Evolutionary conservation across 2,113 vertebrate genomes (phyloP).

Genomic region (Abramis brama): DNA sequence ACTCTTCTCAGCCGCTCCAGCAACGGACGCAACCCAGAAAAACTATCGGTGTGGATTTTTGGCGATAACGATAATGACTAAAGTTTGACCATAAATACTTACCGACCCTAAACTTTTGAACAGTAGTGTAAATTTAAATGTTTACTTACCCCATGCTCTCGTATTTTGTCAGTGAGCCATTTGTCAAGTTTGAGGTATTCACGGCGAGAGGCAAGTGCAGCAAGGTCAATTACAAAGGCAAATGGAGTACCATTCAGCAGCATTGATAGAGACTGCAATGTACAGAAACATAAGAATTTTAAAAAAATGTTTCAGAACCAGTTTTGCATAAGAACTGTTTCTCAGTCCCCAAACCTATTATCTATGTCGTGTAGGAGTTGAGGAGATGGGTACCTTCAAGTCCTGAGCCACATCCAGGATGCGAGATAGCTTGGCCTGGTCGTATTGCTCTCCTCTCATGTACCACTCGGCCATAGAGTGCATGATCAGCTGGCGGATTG

Average conservation of each 20-base stretch:
- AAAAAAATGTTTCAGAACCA: not conserved
- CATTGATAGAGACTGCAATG: constrained; percentile 94
- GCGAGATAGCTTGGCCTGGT: constrained; percentile 96
- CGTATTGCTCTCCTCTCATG: constrained; percentile 98
- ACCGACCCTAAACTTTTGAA: not conserved
- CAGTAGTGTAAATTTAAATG: not conserved
- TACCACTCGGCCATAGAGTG: constrained; percentile 99
- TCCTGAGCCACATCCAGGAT: constrained; percentile 99
- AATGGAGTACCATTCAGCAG: constrained; percentile 99
- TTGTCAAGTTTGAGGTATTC: constrained; percentile 99
- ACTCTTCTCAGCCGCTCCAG: no score
- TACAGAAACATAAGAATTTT: constrained; percentile 45
- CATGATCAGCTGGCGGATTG: constrained; percentile 99
- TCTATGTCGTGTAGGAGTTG: not conserved
- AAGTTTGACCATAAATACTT: no score
- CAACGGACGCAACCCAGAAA: no score
- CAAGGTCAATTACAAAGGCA: constrained; percentile 99
- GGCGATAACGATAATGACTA: no score
- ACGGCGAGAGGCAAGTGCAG: constrained; percentile 99
- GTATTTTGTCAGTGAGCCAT: constrained; percentile 99
- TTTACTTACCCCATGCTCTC: constrained; percentile 93
- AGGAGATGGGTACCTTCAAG: constrained; percentile 86
- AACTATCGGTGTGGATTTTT: no score
- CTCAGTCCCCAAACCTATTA: not conserved
- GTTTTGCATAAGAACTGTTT: not conserved